Percentiles rank a stretch among this genome's conserved stretches.
phyloP scores from a whole-genome alignment of 2,797 vertebrate species.

The Brachyalestes nurse region DNA sequence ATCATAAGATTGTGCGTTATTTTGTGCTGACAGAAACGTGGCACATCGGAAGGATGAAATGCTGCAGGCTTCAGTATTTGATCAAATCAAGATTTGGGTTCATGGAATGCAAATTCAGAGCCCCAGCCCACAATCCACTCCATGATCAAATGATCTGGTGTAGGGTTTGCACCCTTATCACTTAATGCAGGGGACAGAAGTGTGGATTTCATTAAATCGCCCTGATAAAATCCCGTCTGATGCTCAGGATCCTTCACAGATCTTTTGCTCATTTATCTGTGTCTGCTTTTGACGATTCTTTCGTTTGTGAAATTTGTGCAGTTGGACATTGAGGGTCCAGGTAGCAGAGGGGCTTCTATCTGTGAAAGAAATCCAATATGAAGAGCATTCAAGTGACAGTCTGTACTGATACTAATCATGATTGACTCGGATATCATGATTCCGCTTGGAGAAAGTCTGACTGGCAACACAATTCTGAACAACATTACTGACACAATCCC shows the following conservation, averaged over 20 bases:
- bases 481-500: no score
- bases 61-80: slow-evolving; percentile 41
- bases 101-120: slow-evolving; percentile 41
- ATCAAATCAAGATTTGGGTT: slow-evolving; percentile 47
- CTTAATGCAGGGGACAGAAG: background rate
- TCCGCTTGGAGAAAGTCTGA: background rate
- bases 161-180: slow-evolving; percentile 42
- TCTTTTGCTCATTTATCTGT: background rate
- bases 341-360: background rate
- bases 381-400: background rate
- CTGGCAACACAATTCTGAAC: background rate
- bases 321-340: background rate
- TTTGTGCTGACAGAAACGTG: slow-evolving; percentile 17
- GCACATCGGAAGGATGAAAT: slow-evolving; percentile 16
- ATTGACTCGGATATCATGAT: background rate
- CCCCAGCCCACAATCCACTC: slow-evolving; percentile 4
- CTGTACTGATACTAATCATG: background rate
- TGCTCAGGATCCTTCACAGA: slow-evolving; percentile 14
- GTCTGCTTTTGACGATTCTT: slow-evolving; percentile 10
- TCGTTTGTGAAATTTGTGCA: slow-evolving; percentile 30
- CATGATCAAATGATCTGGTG: slow-evolving; percentile 34
- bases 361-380: background rate
- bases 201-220: slow-evolving; percentile 39
- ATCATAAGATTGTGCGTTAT: slow-evolving; percentile 1
- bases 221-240: slow-evolving; percentile 24